Base-by-base conservation (phyloP, 64 coral and sea anemone species). In the Montipora sp. region DNA sequence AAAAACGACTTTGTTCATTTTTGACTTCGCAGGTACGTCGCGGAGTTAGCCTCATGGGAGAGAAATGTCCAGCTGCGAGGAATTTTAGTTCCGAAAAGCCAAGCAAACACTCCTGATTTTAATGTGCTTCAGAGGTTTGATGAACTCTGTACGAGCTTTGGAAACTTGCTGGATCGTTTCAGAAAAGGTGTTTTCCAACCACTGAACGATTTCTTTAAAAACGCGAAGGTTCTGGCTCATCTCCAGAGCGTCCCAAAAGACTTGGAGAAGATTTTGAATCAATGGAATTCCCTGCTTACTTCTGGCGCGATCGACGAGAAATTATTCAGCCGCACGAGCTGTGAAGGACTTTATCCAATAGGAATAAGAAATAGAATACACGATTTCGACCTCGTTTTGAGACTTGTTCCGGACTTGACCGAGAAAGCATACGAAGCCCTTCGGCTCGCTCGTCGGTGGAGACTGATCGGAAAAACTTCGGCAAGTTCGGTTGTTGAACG, bases 361-460 rank as follows among this genome's bases (percentile, higher is more conserved):
- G 90, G 78, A 47, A 93, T 98, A 77, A 87, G 92, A 50, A 95
- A 95, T 27, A 86, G 91, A 22, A 90, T 88, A 46, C 94, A 95
- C 83, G 94, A 98, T 61, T 98, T 89, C 77, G 96, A 98, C 76
- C 75, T 95, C 0, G 94, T 98, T 45, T 73, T 98, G 47, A 68
- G 96, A 57, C 60, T 98, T 2, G 84, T 98, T 87, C 96, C 96
- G 3, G 96, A 98, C 82, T 16, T 98, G 15, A 81, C 84, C 18
- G 94, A 95, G 73, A 98, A 98, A 68, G 96, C 94, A 16, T 91
- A 93, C 53, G 91, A 95, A 80, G 96, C 93, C 11, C 80, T 98
- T 48, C 59, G 88, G 36, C 91, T 98, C 46, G 96, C 91, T 27
- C 88, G 96, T 9, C 80, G 94, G 3, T 98, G 96, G 96, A 89